Evolutionary conservation across 1,140 invertebrate genomes (phyloP), one percentile per base, ranked within the genome.

Genomic region (Steinernema khuongi): DNA sequence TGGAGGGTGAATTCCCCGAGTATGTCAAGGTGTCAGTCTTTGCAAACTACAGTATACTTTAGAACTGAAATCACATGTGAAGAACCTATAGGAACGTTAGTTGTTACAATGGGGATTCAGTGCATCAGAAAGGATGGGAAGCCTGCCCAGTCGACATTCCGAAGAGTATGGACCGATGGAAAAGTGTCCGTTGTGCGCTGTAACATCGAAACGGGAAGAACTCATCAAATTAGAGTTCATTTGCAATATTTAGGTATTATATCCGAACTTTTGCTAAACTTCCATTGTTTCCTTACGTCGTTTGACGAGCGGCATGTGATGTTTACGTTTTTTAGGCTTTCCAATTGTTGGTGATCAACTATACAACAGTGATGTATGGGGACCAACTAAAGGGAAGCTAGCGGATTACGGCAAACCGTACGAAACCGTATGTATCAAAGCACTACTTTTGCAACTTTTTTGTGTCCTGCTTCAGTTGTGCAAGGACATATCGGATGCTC

Each of bases 161-260:
- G 85, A 90, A 31, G 92, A 82, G 86, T 98, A 11, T 93, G 92
- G 70, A 90, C 75, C 17, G 71, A 76, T 22, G 82, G 90, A 1
- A 91, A 91, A 81, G 92, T 93, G 0, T 97, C 94, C 81, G 92
- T 98, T 28, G 94, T 99, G 0, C 88, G 92, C 22, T 97, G 94
- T 87, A 91, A 91, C 77, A 87, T 96, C 0, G 91, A 92, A 80
- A 97, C 96, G 0, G 96, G 96, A 0, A 88, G 96, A 75, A 99
- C 97, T 90, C 96, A 99, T 87, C 96, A 99, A 87, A 98, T 99
- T 76, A 89, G 96, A 74, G 94, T 99, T n/a, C 96, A 99, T 87
- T 89, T 98, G 36, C 96, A 99, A 86, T 99, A 93, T 87, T 88
- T 98, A 79, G 96, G 92, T 92, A 87, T 80, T 17, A 73, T 29